phyloP scores from a whole-genome alignment of 2,888 invertebrate genomes.

The Oasisia sp. region DNA sequence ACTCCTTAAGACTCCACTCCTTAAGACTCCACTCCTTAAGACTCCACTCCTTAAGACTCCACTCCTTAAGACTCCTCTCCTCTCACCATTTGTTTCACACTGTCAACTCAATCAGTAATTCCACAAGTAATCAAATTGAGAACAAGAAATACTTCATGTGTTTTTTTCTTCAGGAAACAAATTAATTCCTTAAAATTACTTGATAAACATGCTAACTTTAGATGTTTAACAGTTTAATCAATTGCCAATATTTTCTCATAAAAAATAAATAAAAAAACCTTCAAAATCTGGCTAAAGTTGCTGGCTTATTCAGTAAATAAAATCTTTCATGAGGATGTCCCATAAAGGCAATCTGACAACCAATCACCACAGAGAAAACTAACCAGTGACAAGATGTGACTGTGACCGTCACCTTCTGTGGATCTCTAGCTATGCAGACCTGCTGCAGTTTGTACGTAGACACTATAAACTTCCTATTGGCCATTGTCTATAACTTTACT shows the following conservation, averaged over 20 bases:
- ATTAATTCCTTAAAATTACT: neutral
- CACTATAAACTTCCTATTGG: neutral
- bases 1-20: neutral
- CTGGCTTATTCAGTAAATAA: conserved; percentile 10
- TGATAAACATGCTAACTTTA: neutral
- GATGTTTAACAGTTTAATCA: neutral
- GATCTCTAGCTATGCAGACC: neutral
- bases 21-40: neutral
- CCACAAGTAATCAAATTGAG: neutral
- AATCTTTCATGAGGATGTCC: neutral
- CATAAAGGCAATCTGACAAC: neutral
- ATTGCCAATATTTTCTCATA: neutral
- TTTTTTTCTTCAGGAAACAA: neutral
- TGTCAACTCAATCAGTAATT: too few species aligned
- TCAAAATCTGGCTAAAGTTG: neutral
- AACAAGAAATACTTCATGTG: neutral
- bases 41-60: neutral
- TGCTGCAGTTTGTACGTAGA: neutral
- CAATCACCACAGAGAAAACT: neutral
- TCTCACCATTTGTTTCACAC: too few species aligned
- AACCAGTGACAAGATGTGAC: neutral
- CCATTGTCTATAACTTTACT: too few species aligned
- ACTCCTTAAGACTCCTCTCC: neutral
- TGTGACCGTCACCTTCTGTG: neutral
- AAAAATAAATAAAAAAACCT: neutral